These are phyloP conservation scores for Tyto alba DNA, from an alignment of 2,113 vertebrate species.

Conservation along the genomic window DNA sequence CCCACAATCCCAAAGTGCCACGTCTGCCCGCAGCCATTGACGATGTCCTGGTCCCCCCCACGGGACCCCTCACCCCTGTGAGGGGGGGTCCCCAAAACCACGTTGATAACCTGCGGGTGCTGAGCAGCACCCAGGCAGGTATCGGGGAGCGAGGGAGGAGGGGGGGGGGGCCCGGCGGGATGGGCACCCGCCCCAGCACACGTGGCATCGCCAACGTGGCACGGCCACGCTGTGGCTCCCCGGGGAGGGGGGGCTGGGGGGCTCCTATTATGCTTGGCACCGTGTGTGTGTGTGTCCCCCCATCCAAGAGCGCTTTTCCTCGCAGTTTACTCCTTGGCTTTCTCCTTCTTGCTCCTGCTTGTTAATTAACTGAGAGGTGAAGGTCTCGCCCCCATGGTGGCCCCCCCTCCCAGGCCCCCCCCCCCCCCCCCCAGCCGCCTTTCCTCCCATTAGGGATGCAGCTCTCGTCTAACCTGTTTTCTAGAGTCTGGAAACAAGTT, in stretches of 20 bases:
- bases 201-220: not conserved
- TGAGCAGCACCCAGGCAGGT: no score
- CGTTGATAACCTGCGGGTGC: no score
- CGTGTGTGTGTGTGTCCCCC: no score
- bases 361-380: not conserved
- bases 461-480: conserved; percentile 14
- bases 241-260: not conserved
- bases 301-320: not conserved
- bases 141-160: no score
- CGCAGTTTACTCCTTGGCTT: no score
- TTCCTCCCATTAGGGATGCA: not conserved
- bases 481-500: not conserved
- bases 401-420: not conserved
- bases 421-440: not conserved
- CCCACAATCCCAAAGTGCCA: no score
- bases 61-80: no score
- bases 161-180: no score
- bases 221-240: accelerated
- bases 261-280: not conserved
- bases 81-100: no score
- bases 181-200: no score
- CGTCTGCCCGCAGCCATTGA: no score
- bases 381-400: not conserved
- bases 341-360: not conserved
- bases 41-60: no score